Evolutionary conservation across 2,888 invertebrate species (phyloP).

Genomic region (Allolobophora icterica): DNA sequence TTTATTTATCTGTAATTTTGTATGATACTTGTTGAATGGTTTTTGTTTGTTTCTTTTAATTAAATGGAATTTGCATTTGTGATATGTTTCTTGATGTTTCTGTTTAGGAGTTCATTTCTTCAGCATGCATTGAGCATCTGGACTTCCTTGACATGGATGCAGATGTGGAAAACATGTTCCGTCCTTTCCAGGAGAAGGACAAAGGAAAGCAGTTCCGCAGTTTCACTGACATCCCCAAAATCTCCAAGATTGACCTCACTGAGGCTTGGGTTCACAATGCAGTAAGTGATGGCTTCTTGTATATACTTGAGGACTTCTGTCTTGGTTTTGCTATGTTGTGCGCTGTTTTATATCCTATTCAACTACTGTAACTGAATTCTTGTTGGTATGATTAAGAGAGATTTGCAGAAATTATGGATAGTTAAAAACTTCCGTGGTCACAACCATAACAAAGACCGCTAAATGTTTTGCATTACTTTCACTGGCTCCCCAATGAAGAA

Average conservation of each 20-base stretch:
- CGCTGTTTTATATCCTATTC: not conserved
- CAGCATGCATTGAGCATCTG: constrained; percentile 96
- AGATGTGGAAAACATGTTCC: constrained; percentile 73
- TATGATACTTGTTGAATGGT: not conserved
- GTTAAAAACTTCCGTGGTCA: too few species aligned
- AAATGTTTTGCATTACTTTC: too few species aligned
- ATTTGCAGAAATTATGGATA: too few species aligned
- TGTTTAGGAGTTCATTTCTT: constrained; percentile 94
- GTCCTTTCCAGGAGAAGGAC: constrained; percentile 87
- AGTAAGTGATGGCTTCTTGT: constrained; percentile 34
- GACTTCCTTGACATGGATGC: constrained; percentile 84
- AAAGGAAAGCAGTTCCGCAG: constrained; percentile 90
- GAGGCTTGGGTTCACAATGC: constrained; percentile 56
- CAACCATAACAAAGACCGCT: too few species aligned
- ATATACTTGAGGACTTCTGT: too few species aligned
- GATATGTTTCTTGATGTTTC: not conserved
- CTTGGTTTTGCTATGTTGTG: too few species aligned
- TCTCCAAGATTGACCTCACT: constrained; percentile 80
- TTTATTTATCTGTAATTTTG: not conserved
- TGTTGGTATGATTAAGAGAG: too few species aligned
- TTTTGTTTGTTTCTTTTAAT: not conserved
- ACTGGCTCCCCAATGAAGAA: too few species aligned
- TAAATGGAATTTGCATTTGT: not conserved
- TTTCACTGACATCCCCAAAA: constrained; percentile 89
- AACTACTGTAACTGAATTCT: too few species aligned